These are phyloP conservation scores for Hydrozoanthus tunicans DNA, from an alignment of 64 coral and sea anemone genomes.

Conservation along the genomic window DNA sequence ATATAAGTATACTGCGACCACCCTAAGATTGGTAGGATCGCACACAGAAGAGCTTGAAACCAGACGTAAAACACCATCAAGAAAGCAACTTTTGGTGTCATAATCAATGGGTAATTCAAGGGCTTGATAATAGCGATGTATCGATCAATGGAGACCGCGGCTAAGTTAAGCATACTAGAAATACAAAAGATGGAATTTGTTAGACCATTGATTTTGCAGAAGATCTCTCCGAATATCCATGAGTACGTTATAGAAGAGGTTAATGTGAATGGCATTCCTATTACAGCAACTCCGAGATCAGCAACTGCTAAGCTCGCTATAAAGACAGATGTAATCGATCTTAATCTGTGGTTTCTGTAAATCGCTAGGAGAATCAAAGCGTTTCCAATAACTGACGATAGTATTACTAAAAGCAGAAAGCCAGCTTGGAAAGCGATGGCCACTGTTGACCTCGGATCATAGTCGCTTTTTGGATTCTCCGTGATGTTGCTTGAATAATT, in stretches of 20 bases:
- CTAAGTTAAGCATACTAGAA: conserved; percentile 77
- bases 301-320: conserved; percentile 84
- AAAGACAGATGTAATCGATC: conserved; percentile 76
- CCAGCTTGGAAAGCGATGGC: conserved; percentile 61
- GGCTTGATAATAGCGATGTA: conserved; percentile 92
- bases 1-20: conserved; percentile 87
- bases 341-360: conserved; percentile 61
- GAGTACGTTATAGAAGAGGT: conserved; percentile 73
- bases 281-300: conserved; percentile 70
- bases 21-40: conserved; percentile 69
- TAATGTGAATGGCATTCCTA: conserved; percentile 92
- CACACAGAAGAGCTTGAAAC: conserved; percentile 73
- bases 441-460: conserved; percentile 10
- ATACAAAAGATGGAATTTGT: conserved; percentile 79
- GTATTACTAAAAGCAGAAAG: conserved; percentile 68
- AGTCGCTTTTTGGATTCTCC: background rate
- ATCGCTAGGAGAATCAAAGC: conserved; percentile 79
- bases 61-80: conserved; percentile 73
- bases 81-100: conserved; percentile 57
- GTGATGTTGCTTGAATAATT: conserved; percentile 15
- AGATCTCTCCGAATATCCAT: conserved; percentile 66
- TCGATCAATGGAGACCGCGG: conserved; percentile 76
- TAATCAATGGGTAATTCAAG: conserved; percentile 82
- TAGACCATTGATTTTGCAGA: conserved; percentile 83
- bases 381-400: conserved; percentile 83